Percentiles rank a stretch among this genome's conserved stretches.
Evolutionary conservation across 1,140 invertebrate species (phyloP).

Genomic region (Luehdorfia chinensis): DNA sequence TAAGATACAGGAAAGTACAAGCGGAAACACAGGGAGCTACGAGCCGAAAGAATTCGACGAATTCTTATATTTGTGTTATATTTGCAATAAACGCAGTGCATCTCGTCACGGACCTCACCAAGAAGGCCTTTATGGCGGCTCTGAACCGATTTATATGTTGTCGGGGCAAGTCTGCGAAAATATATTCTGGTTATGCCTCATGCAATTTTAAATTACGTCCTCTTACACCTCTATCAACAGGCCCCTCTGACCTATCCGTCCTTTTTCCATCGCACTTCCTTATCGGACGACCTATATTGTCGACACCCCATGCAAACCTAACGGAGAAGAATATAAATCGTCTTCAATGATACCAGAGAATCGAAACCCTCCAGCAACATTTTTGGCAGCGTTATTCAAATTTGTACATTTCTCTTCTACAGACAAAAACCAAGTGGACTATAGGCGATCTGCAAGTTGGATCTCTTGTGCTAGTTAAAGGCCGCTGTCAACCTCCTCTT

Average conservation of each 20-base stretch:
- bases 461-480: too few relatives aligned
- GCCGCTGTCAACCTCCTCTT: too few relatives aligned
- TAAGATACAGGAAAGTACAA: too few relatives aligned
- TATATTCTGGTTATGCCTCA: background rate
- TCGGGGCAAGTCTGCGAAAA: background rate
- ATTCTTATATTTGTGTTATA: background rate
- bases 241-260: slow-evolving; percentile 27
- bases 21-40: too few relatives aligned
- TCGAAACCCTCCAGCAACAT: slow-evolving; percentile 21
- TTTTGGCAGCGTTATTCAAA: slow-evolving; percentile 21
- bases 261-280: slow-evolving; percentile 45
- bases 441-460: too few relatives aligned
- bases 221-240: slow-evolving; percentile 21
- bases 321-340: too few relatives aligned
- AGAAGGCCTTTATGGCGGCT: background rate
- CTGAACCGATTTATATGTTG: background rate
- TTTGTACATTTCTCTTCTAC: slow-evolving; percentile 18
- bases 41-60: background rate
- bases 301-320: too few relatives aligned
- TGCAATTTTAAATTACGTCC: slow-evolving; percentile 39
- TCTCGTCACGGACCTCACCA: background rate
- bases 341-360: slow-evolving; percentile 14
- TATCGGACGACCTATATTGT: slow-evolving; percentile 31
- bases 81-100: background rate
- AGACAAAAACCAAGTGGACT: slow-evolving; percentile 18